These are phyloP conservation scores for Poecilia gillii DNA, from an alignment of 2,797 vertebrate genomes.

Conservation along the genomic window DNA sequence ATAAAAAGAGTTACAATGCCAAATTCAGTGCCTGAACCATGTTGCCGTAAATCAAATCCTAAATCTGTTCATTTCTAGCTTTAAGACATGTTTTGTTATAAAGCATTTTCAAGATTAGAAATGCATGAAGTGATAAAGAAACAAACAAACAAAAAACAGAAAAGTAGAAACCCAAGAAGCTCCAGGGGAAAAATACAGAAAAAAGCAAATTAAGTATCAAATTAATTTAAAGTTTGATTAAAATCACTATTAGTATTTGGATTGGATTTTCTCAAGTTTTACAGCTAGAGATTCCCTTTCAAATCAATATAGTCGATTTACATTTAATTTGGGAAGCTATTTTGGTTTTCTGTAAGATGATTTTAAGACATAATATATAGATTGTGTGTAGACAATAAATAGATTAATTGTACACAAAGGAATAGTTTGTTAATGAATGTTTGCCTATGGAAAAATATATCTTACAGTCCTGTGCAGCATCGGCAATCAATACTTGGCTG, in stretches of 20 bases:
- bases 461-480: not conserved
- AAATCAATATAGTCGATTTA: not conserved
- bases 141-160: not conserved
- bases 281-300: not conserved
- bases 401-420: not conserved
- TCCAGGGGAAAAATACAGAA: not conserved
- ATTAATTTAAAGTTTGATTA: not conserved
- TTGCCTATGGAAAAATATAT: not conserved
- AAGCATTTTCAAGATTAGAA: not conserved
- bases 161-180: not conserved
- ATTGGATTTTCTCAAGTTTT: not conserved
- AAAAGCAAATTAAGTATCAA: not conserved
- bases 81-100: not conserved
- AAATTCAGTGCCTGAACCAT: conserved; percentile 21
- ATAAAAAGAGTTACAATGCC: conserved; percentile 13
- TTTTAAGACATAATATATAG: not conserved
- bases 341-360: not conserved
- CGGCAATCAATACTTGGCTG: not conserved
- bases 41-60: not conserved
- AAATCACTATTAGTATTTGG: not conserved
- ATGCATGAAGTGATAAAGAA: not conserved
- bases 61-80: conserved; percentile 1
- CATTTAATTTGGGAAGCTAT: not conserved
- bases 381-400: too few species aligned
- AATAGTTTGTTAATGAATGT: not conserved